A percentile compares a stretch with the other conserved stretches of the same genome.
Evolutionary conservation across 1,140 invertebrate genomes (phyloP).

Genomic region (Anoplophora glabripennis): DNA sequence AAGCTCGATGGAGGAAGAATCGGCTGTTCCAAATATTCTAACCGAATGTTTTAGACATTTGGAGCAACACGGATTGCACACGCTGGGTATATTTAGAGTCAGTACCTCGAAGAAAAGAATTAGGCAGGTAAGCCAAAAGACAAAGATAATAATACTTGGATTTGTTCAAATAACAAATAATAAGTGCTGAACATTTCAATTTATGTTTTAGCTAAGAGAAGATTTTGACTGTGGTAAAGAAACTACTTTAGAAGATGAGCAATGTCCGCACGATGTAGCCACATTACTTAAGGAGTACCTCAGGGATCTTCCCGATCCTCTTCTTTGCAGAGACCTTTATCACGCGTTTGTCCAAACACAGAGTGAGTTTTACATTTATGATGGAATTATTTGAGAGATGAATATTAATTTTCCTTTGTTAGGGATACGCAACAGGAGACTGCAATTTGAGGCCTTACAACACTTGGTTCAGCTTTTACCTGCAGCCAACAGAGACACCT

Average conservation of each 20-base stretch:
- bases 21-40: constrained; percentile 71
- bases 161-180: not conserved
- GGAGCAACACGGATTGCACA: constrained; percentile 73
- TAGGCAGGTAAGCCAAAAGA: constrained; percentile 67
- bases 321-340: constrained; percentile 86
- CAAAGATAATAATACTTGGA: no score
- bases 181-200: no score
- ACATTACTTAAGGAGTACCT: constrained; percentile 91
- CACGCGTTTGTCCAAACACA: constrained; percentile 86
- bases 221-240: constrained; percentile 85
- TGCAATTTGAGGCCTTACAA: constrained; percentile 79
- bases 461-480: constrained; percentile 84
- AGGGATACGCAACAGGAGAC: constrained; percentile 77
- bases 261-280: constrained; percentile 90
- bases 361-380: constrained; percentile 61
- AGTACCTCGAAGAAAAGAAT: constrained; percentile 88
- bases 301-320: constrained; percentile 86
- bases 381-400: not conserved
- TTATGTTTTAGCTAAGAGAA: constrained; percentile 72
- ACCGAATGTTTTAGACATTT: constrained; percentile 77
- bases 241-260: constrained; percentile 71
- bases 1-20: constrained; percentile 43
- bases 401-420: constrained; percentile 9
- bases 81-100: constrained; percentile 85
- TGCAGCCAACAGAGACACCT: constrained; percentile 81